A percentile compares a stretch with the other conserved stretches of the same genome.
These are phyloP conservation scores for Urocynchramus pylzowi DNA, from an alignment of 2,113 vertebrate genomes.

Conservation along the genomic window DNA sequence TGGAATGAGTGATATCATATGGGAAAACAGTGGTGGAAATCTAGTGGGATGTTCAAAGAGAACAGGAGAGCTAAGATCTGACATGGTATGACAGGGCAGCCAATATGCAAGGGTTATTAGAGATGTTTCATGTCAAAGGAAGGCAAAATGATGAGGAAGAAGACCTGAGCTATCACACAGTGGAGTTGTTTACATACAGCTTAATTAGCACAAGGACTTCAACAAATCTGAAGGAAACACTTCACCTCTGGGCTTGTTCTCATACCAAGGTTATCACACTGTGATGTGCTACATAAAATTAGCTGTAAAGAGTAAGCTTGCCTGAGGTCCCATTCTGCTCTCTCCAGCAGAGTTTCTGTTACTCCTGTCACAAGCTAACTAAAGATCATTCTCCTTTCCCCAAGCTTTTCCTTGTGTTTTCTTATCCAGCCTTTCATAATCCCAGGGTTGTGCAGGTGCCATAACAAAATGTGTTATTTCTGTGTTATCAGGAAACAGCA, in stretches of 20 bases:
- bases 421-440: background rate
- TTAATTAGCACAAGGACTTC: conserved; percentile 1
- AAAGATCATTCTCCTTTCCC: background rate
- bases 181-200: background rate
- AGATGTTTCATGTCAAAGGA: background rate
- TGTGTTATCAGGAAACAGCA: background rate
- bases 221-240: background rate
- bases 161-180: background rate
- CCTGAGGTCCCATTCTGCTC: background rate
- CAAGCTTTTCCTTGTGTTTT: background rate
- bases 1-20: background rate
- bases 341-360: background rate
- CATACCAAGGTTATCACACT: conserved; percentile 4
- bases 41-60: background rate
- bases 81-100: background rate
- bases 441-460: background rate
- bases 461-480: background rate
- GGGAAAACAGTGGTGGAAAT: background rate
- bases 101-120: background rate
- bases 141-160: background rate
- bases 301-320: background rate
- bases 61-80: background rate
- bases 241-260: conserved; percentile 2
- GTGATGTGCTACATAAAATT: background rate
- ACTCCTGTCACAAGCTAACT: background rate